Percentiles rank a stretch among this genome's conserved stretches.
phyloP scores from a whole-genome alignment of 2,113 vertebrate species.

The Hipposideros armiger region DNA sequence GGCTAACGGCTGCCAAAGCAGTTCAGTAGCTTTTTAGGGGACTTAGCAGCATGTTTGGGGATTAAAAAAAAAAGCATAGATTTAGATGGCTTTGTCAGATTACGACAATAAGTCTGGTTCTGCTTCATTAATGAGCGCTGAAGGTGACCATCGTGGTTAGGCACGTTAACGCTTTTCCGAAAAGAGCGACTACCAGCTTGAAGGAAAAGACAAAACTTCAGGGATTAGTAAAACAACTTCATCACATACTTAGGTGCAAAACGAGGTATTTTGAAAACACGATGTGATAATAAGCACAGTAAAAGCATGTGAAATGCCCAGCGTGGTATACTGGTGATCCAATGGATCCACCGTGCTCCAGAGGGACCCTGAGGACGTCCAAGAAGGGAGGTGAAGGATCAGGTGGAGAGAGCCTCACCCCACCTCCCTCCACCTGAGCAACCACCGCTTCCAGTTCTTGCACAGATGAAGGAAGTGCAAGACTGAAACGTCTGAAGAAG shows the following conservation, averaged over 20 bases:
- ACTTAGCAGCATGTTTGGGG: constrained; percentile 89
- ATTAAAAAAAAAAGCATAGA: constrained; percentile 86
- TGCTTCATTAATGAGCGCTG: constrained; percentile 84
- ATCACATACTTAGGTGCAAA: not conserved
- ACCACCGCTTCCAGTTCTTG: no score
- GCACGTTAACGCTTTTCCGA: constrained; percentile 72
- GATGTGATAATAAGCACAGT: not conserved
- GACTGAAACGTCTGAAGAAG: not conserved
- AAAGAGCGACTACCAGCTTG: constrained; percentile 13
- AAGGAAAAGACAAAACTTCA: constrained; percentile 34
- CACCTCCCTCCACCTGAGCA: no score
- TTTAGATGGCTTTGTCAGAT: constrained; percentile 88
- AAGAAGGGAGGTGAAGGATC: not conserved
- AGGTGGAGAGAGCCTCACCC: not conserved
- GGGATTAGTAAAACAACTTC: not conserved
- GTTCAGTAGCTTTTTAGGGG: constrained; percentile 88
- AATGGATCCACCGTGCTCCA: not conserved
- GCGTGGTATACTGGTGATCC: not conserved
- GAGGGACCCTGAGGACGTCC: not conserved
- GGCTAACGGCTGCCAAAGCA: constrained; percentile 87
- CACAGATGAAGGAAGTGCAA: no score
- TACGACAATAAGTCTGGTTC: constrained; percentile 86
- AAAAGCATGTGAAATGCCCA: not conserved
- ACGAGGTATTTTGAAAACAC: constrained; percentile 19
- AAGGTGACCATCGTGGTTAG: constrained; percentile 82